These are phyloP conservation scores for Drosophila stalkeri DNA, from an alignment of 2,888 invertebrate species.

Conservation along the genomic window DNA sequence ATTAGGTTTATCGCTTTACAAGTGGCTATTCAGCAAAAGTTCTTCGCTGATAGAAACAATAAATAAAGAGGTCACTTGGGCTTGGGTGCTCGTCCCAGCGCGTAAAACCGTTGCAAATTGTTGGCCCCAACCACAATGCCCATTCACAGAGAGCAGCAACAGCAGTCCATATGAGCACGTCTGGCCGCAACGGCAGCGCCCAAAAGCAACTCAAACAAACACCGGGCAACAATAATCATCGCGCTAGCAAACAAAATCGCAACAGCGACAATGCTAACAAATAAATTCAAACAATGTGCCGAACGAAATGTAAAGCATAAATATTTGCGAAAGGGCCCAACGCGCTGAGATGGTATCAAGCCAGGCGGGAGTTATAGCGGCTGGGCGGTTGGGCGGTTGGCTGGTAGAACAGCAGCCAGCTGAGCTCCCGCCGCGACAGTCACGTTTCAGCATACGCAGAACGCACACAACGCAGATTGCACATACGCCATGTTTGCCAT, in stretches of 20 bases:
- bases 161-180: conserved; percentile 63
- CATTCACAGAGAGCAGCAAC: conserved; percentile 16
- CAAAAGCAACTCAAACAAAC: conserved; percentile 50
- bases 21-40: conserved; percentile 39
- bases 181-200: conserved; percentile 54
- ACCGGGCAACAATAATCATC: conserved; percentile 70
- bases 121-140: conserved; percentile 57
- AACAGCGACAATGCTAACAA: conserved; percentile 70
- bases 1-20: conserved; percentile 41
- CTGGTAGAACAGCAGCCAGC: conserved; percentile 51
- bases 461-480: conserved; percentile 66
- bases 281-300: conserved; percentile 81
- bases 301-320: conserved; percentile 80
- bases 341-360: conserved; percentile 7
- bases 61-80: conserved; percentile 72
- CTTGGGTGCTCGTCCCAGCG: conserved; percentile 10
- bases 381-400: not conserved
- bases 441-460: conserved; percentile 65
- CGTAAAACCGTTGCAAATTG: conserved; percentile 58
- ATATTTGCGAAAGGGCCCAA: conserved; percentile 77
- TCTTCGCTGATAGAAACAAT: conserved; percentile 45
- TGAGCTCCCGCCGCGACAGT: conserved; percentile 70
- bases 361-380: conserved; percentile 1
- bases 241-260: conserved; percentile 66
- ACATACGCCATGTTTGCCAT: conserved; percentile 76